phyloP scores from a whole-genome alignment of 2,113 vertebrate species.

The Ochotona princeps region DNA sequence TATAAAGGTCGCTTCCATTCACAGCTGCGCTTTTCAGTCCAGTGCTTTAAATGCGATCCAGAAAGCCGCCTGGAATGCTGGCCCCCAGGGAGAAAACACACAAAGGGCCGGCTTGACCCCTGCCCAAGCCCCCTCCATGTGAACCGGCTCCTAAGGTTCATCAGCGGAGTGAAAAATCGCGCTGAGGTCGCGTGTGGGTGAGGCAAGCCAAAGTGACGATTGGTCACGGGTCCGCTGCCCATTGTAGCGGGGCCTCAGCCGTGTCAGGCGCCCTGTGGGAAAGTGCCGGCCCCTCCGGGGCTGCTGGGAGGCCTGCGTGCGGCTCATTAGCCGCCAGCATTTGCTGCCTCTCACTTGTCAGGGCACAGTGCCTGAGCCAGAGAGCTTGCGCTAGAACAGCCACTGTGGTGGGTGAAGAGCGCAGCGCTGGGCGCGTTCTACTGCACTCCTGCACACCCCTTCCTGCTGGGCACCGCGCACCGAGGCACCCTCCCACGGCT shows the following conservation, averaged over 20 bases:
- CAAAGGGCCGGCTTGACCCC: slow-evolving; percentile 91
- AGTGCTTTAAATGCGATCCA: slow-evolving; percentile 91
- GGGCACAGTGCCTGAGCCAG: slow-evolving; percentile 60
- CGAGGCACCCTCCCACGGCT: no score
- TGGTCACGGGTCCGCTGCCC: slow-evolving; percentile 93
- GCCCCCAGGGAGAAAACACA: slow-evolving; percentile 88
- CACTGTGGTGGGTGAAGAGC: no score
- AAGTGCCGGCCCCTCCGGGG: slow-evolving; percentile 91
- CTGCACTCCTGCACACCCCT: no score
- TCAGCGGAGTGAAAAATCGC: slow-evolving; percentile 97
- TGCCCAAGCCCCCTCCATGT: slow-evolving; percentile 88
- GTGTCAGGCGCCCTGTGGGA: slow-evolving; percentile 91
- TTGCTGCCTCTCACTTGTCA: slow-evolving; percentile 91
- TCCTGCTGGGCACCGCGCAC: no score
- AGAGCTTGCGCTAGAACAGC: no score
- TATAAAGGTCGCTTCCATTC: slow-evolving; percentile 99
- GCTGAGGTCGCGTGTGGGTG: slow-evolving; percentile 98
- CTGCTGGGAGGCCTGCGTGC: slow-evolving; percentile 88
- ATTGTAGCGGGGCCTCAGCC: slow-evolving; percentile 89
- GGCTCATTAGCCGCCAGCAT: slow-evolving; percentile 88
- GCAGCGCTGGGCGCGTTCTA: no score
- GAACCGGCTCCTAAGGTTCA: slow-evolving; percentile 93
- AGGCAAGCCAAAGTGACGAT: slow-evolving; percentile 94
- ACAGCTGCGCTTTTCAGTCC: slow-evolving; percentile 96
- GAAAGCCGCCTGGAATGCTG: slow-evolving; percentile 91